A percentile compares a stretch with the other conserved stretches of the same genome.
Evolutionary conservation across 37 sponge, comb jelly and placozoan genomes (phyloP).

Genomic region (Petrosia ficiformis): DNA sequence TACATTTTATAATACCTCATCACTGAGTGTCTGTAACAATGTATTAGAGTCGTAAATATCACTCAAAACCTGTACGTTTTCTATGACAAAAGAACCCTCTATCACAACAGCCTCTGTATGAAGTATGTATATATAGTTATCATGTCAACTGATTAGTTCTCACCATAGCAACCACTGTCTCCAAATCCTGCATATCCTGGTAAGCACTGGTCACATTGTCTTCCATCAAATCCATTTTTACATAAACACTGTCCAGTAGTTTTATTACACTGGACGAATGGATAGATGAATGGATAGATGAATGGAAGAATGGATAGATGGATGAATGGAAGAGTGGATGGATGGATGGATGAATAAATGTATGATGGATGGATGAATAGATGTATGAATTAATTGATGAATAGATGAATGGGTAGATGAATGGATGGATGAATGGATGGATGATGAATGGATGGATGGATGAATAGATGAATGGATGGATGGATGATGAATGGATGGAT

Average conservation of each 20-base stretch:
- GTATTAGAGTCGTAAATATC: neutral
- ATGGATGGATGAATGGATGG: too few species aligned
- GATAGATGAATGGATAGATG: neutral
- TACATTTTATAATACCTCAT: neutral
- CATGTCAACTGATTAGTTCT: neutral
- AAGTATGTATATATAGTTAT: neutral
- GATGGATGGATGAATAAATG: too few species aligned
- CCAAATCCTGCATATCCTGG: conserved; percentile 29
- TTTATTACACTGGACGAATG: conserved; percentile 3
- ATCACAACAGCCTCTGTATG: conserved; percentile 22
- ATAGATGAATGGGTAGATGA: too few species aligned
- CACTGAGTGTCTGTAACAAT: neutral
- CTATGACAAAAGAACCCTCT: conserved; percentile 3
- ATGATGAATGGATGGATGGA: too few species aligned
- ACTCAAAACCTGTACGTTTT: neutral
- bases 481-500: too few species aligned
- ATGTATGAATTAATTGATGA: too few species aligned
- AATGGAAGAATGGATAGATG: neutral
- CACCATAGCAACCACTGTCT: conserved; percentile 38
- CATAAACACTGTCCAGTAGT: conserved; percentile 40
- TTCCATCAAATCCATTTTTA: conserved; percentile 10
- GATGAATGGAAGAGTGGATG: neutral
- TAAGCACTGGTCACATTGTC: conserved; percentile 32
- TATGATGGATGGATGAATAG: too few species aligned
- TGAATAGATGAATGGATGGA: too few species aligned